These are phyloP conservation scores for Eubasilissa splendida DNA, from an alignment of 2,888 invertebrate genomes.

Conservation along the genomic window DNA sequence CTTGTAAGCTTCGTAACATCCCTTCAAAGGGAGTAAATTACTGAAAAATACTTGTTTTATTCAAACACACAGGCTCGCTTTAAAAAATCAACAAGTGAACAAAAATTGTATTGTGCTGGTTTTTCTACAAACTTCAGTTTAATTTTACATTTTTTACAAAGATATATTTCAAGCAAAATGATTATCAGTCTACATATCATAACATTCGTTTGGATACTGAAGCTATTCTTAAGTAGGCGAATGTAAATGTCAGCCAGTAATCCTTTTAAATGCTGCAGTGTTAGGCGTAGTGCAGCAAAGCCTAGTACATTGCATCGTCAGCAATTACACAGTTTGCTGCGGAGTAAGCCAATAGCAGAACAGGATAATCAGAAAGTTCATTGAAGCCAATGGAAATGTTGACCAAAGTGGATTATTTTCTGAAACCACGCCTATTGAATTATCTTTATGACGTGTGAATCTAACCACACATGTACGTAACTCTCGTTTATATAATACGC, in stretches of 20 bases:
- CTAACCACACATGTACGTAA: background rate
- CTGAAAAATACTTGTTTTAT: background rate
- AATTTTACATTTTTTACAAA: no score
- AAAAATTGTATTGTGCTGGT: no score
- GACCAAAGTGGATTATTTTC: slow-evolving; percentile 3
- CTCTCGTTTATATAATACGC: no score
- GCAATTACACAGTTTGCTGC: background rate
- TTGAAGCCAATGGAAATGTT: slow-evolving; percentile 14
- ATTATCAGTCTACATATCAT: no score
- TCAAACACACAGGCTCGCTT: background rate
- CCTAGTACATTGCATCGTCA: slow-evolving; percentile 14
- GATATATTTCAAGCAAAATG: no score
- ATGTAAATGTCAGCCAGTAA: background rate
- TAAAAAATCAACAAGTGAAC: background rate
- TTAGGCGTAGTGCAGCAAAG: slow-evolving; percentile 10
- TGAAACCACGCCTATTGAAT: slow-evolving; percentile 14
- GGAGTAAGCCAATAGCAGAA: slow-evolving; percentile 15
- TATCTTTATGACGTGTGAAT: slow-evolving; percentile 17
- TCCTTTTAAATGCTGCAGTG: slow-evolving; percentile 7
- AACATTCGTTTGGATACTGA: no score
- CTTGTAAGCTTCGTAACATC: slow-evolving; percentile 22
- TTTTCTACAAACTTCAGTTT: no score
- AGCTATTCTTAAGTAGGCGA: background rate
- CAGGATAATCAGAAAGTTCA: background rate
- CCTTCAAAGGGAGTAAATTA: background rate